Conservation (phyloP, 2,797 vertebrate genomes). For the Psittacula echo region DNA sequence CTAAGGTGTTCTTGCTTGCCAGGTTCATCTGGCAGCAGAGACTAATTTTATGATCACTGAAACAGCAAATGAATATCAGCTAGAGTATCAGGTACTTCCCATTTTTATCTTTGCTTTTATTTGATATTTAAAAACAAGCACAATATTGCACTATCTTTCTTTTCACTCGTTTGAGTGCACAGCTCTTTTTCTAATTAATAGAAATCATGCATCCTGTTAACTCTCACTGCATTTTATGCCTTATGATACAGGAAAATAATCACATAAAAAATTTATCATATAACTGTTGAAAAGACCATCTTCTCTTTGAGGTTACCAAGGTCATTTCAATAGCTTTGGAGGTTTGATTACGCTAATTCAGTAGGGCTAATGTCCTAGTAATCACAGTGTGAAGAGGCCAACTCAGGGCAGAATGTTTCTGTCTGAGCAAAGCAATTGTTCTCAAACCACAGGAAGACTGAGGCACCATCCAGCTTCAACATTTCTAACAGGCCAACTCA, state of each 20-base stretch:
- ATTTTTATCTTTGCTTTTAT: neutral
- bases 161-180: neutral
- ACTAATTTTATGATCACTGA: neutral
- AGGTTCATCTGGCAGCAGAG: neutral
- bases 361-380: neutral
- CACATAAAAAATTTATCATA: neutral
- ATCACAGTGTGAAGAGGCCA: neutral
- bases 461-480: neutral
- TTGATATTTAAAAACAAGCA: neutral
- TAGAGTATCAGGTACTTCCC: neutral
- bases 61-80: neutral
- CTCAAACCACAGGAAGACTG: neutral
- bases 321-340: neutral
- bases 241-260: neutral
- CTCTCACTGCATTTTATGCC: neutral
- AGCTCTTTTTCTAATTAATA: neutral
- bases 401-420: neutral
- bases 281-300: neutral
- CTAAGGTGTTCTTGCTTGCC: neutral
- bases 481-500: neutral
- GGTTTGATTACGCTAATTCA: neutral
- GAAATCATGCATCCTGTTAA: neutral
- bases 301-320: neutral
- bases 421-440: neutral
- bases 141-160: neutral